Base-by-base conservation (phyloP, 2,113 vertebrate species). In the Agapornis roseicollis region DNA sequence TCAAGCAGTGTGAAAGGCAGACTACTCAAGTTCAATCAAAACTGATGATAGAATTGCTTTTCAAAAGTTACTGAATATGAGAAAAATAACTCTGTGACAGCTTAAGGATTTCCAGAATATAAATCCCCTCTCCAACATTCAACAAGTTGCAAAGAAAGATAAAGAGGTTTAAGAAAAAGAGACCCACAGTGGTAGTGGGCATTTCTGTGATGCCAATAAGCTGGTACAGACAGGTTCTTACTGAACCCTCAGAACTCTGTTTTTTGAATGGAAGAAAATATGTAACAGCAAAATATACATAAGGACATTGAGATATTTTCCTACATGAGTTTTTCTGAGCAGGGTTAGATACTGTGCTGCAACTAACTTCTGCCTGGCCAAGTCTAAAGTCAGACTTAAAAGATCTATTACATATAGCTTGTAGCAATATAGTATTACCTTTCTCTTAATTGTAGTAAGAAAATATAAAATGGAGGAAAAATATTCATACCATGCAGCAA, bases 111-210 rank as follows among this genome's bases (percentile, higher is more conserved):
- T 50, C 10, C 35, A 81, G 41, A 87, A 85, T 35, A 81, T 14
- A 71, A 70, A 24, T 3, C 28, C 64, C 9, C 7, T 80, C 25
- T 89, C 37, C 52, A 55, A 39, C 33, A 87, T 42, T 63, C 81
- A 56, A 55, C 5, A 91, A 81, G 7, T 81, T 27, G 20, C n/a
- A 68, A 87, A 68, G 25, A 70, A 84, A 25, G 20, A 17, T 37
- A 17, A 63, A 86, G 17, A 8, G 1, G 25, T 18, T 72, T 63
- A 49, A 72, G 47, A 27, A 71, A 49, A 49, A 73, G 50, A 66
- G 33, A 4, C 0, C 11, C 7, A 17, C 37, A 66, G 65, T 3
- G 3, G 25, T 17, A 53, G 17, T 13, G 10, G 41, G 31, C 28
- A 80, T 72, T 88, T 78, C 55, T 71, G 69, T 46, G 52, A 68